Percentiles rank a stretch among this genome's conserved stretches.
Conservation (phyloP, 2,113 vertebrate species). For the Paraplagusia blochii region DNA sequence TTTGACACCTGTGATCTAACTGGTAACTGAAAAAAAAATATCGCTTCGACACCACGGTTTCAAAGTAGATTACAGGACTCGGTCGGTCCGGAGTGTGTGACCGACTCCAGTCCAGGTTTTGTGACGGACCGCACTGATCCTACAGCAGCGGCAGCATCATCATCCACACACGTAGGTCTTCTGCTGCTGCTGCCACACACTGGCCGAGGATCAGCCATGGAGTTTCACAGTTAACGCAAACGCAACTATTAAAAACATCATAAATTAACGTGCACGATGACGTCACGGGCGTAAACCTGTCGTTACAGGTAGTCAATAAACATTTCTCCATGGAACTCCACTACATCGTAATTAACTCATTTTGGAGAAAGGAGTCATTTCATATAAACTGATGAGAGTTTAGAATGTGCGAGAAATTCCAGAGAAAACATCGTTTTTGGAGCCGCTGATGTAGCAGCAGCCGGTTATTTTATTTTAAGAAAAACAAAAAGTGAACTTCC, state of each 20-base stretch:
- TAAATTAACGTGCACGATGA: conserved; percentile 28
- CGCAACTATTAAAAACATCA: conserved; percentile 53
- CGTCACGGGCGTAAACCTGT: conserved; percentile 22
- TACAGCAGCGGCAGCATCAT: conserved; percentile 52
- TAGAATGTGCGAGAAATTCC: neutral
- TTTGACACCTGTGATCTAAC: no score
- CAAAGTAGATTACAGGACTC: neutral
- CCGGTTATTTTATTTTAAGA: conserved; percentile 59
- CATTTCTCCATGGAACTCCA: conserved; percentile 32
- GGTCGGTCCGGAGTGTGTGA: conserved; percentile 7
- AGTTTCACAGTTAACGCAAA: conserved; percentile 61
- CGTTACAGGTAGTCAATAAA: neutral
- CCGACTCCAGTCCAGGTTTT: conserved; percentile 63
- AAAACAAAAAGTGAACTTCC: conserved; percentile 85
- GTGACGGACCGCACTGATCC: conserved; percentile 34
- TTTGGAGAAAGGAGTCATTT: neutral
- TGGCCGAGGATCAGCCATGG: conserved; percentile 44
- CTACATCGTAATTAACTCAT: neutral
- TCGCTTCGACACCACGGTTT: no score
- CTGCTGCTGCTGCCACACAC: conserved; percentile 48
- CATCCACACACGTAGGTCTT: conserved; percentile 14
- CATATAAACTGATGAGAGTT: neutral
- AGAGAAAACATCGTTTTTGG: conserved; percentile 20
- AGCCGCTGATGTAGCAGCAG: conserved; percentile 52
- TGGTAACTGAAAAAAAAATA: no score